These are phyloP conservation scores for Caradrina clavipalpis DNA, from an alignment of 2,888 invertebrate genomes.

Conservation along the genomic window DNA sequence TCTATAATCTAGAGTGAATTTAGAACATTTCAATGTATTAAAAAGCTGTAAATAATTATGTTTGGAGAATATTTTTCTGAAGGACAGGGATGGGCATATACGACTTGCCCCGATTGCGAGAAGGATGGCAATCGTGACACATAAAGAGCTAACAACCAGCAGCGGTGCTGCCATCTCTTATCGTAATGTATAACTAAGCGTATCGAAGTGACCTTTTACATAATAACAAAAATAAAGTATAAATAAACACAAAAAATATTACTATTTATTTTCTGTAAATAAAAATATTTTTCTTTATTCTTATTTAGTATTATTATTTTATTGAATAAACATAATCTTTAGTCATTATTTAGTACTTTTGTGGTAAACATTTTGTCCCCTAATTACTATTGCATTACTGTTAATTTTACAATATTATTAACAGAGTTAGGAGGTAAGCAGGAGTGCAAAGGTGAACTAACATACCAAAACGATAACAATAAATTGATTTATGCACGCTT, in stretches of 20 bases:
- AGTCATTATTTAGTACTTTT: not conserved
- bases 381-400: no score
- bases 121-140: conserved; percentile 54
- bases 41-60: conserved; percentile 20
- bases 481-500: not conserved
- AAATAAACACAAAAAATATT: not conserved
- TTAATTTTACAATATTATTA: no score
- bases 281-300: not conserved
- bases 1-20: not conserved
- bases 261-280: not conserved
- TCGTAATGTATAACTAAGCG: conserved; percentile 9
- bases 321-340: not conserved
- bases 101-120: conserved; percentile 18
- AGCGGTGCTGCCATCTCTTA: conserved; percentile 70
- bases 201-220: not conserved
- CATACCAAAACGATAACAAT: not conserved
- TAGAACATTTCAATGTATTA: not conserved
- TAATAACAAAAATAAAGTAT: not conserved
- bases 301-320: no score
- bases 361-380: no score
- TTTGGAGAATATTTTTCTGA: conserved; percentile 26
- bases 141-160: conserved; percentile 17
- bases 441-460: not conserved
- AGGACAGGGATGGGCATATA: conserved; percentile 50
- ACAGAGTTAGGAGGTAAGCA: not conserved